A percentile compares a stretch with the other conserved stretches of the same genome.
Conservation (phyloP, 2,113 vertebrate species). For the Chamaetylas fuelleborni region DNA sequence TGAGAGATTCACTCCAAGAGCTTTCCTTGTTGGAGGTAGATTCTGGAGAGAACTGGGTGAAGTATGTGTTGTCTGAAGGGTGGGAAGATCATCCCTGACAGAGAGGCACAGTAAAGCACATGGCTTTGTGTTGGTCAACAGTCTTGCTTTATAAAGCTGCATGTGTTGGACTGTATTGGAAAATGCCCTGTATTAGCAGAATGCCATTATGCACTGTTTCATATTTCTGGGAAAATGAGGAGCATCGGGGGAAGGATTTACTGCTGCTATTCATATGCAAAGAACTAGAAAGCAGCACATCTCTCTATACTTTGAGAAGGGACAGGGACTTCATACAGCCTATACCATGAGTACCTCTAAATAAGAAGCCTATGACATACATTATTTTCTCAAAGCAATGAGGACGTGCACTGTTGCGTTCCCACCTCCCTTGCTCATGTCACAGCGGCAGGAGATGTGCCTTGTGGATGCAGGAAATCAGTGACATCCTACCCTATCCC, state of each 20-base stretch:
- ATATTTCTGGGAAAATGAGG: neutral
- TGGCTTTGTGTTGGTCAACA: accelerated
- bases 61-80: neutral
- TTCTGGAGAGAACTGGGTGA: neutral
- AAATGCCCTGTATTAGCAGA: neutral
- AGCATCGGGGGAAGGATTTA: neutral
- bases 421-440: neutral
- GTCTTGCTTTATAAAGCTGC: neutral
- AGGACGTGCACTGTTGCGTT: neutral
- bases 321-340: neutral
- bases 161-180: neutral
- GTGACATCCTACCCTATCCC: neutral
- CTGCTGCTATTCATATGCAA: neutral
- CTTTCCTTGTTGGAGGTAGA: neutral
- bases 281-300: neutral
- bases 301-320: neutral
- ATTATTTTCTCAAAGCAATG: neutral
- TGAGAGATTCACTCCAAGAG: neutral
- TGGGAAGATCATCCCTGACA: neutral
- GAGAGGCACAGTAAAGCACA: accelerated
- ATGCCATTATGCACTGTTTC: neutral
- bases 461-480: neutral
- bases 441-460: neutral
- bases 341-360: neutral
- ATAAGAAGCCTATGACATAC: neutral